Base-by-base conservation (phyloP, 2,888 invertebrate genomes). In the Rhyacophila evoluta region DNA sequence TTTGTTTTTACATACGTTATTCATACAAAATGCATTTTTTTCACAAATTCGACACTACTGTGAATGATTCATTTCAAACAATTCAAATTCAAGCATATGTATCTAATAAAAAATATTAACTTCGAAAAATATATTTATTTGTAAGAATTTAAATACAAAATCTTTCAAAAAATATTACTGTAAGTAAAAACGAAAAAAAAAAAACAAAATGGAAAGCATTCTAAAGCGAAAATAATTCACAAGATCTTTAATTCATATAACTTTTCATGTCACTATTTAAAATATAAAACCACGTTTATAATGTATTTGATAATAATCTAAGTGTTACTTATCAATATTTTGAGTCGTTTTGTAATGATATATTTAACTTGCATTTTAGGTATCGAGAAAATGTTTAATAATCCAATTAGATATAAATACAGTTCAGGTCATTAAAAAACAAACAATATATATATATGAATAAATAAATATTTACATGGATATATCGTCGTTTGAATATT, bases 1-100 rank as follows among this genome's bases (percentile, higher is more conserved):
- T 55, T 25, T 25, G 25, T 25, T 55, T n/a, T 25, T 25, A 33
- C 69, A 69, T 83, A 10, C 55, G 19, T 55, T 8, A 6, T 55
- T 55, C 19, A 55, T 55, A 19, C 19, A 55, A 55, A 55, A 55
- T 55, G 55, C 55, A 55, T 19, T 55, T 55, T 5, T 25, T n/a
- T n/a, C 8, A 55, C 55, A 55, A 55, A 55, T 55, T 55, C 19
- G 19, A 55, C 1, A 55, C 29, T 4, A 33, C 6, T 19, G 19
- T 55, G 55, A 55, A 55, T 19, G 19, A 19, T 55, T 55, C 15
- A 41, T 41, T 15, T 41, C 1, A 55, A 55, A 55, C 19, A 55
- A 19, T 25, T 55, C 0, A 8, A 55, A 55, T 8, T 55, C 55
- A 55, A 15, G 12, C 55, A n/a, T n/a, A n/a, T n/a, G n/a, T n/a